Evolutionary conservation across 37 sponge, comb jelly and placozoan genomes (phyloP), one percentile per base, ranked within the genome.

Genomic region (Hormiphora californensis): DNA sequence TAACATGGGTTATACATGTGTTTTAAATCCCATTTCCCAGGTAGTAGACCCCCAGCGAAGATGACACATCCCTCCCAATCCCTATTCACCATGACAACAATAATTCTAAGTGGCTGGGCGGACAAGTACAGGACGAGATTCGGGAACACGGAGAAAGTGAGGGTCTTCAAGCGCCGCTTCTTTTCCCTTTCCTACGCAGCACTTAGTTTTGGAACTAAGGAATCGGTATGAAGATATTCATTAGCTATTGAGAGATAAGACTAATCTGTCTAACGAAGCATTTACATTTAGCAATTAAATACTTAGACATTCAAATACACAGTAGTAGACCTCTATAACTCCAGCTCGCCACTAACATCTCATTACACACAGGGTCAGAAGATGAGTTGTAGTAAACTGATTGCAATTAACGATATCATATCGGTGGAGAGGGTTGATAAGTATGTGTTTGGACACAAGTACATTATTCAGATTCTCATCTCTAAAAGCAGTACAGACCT

Each of bases 371-470:
- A 73, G 81, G 81, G 81, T 15, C 81, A 73, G 46, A 43, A 43
- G 5, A 43, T 73, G 12, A 36, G 35, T 9, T 43, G 81, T 30
- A 73, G 46, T 3, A 73, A 73, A 30, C 44, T 73, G 81, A 73
- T 73, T 43, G 81, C 81, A 43, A 73, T 73, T 30, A 33, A 46
- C 15, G 81, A 73, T 19, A 73, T 73, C 41, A 73, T 46, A 22
- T 73, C 81, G 1, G 81, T 73, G 44, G 81, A 73, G 23, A 27
- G 81, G 5, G 81, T 73, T 1, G 81, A 73, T 41, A 73, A 73
- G 81, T 33, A 73, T 28, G 81, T 73, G n/a, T 73, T 73, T 40
- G 81, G 81, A 41, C 81, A 73, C 81, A 73, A 73, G 43, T 36
- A 73, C 81, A 33, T 73, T 4, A 43, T 73, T 0, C 81, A 73